These are phyloP conservation scores for Oligia latruncula DNA, from an alignment of 2,888 invertebrate genomes.

Conservation along the genomic window DNA sequence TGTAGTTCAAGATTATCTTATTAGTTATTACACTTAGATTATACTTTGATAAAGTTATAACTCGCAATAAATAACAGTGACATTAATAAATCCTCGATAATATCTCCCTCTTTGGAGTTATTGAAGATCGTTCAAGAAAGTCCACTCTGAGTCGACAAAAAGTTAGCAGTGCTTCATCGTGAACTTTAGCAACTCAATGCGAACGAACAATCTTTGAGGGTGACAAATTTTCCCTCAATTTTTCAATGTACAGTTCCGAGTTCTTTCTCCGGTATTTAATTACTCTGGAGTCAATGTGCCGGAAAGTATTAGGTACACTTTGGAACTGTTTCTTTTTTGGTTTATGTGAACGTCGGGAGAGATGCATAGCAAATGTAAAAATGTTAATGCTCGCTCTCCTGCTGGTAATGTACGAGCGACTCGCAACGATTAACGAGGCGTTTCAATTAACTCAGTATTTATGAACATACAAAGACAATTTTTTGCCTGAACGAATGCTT, in stretches of 20 bases:
- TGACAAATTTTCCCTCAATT: conserved; percentile 67
- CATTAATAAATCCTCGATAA: conserved; percentile 57
- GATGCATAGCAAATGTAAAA: conserved; percentile 62
- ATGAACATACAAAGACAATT: conserved; percentile 47
- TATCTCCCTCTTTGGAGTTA: conserved; percentile 54
- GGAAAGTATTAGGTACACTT: conserved; percentile 56
- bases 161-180: conserved; percentile 50
- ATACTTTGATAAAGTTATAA: neutral
- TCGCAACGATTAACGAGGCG: conserved; percentile 50
- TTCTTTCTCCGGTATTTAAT: conserved; percentile 61
- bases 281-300: conserved; percentile 60
- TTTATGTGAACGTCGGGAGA: conserved; percentile 38
- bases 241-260: conserved; percentile 58
- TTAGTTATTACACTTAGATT: neutral
- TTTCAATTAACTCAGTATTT: conserved; percentile 60
- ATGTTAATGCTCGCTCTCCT: conserved; percentile 50
- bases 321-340: conserved; percentile 47
- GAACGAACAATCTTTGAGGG: conserved; percentile 63
- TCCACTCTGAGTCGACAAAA: conserved; percentile 63
- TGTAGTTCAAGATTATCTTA: neutral
- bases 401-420: conserved; percentile 55
- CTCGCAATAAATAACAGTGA: conserved; percentile 39
- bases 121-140: conserved; percentile 57
- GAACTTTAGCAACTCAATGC: conserved; percentile 60
- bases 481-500: conserved; percentile 37